Conservation (phyloP, 2,113 vertebrate genomes). For the Platichthys stellatus region DNA sequence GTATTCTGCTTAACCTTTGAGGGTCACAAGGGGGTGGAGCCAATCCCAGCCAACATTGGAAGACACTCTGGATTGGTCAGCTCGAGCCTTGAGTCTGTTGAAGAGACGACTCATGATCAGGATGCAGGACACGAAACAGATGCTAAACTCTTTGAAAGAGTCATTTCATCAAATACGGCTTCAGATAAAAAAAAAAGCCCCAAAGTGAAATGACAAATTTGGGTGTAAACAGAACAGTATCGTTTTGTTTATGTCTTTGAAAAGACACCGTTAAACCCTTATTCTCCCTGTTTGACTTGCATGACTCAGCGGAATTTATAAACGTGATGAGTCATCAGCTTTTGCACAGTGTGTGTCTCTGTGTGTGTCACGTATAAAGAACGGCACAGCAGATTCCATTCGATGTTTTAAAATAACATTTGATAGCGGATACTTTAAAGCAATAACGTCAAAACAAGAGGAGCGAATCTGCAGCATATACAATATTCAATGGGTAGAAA, state of each 20-base stretch:
- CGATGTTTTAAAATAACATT: not conserved
- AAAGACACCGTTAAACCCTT: not conserved
- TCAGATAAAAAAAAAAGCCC: not conserved
- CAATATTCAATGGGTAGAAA: not conserved
- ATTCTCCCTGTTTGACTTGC: not conserved
- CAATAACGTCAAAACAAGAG: not conserved
- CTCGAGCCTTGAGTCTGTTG: too few species aligned
- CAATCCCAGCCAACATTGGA: too few species aligned
- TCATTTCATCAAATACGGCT: not conserved
- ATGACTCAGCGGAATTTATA: constrained; percentile 31
- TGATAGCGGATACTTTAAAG: not conserved
- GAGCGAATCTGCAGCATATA: too few species aligned
- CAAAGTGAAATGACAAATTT: not conserved
- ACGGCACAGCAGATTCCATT: not conserved
- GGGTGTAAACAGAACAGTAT: not conserved
- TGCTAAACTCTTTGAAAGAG: too few species aligned
- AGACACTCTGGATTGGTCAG: too few species aligned
- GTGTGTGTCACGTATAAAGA: not conserved
- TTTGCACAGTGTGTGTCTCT: constrained; percentile 2
- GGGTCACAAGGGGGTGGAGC: too few species aligned
- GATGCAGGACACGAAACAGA: too few species aligned
- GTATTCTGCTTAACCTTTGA: not conserved
- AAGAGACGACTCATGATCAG: too few species aligned
- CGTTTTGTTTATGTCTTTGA: not conserved
- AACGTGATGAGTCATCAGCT: constrained; percentile 29